A percentile compares a stretch with the other conserved stretches of the same genome.
These are phyloP conservation scores for Tretioscincus oriximinensis DNA, from an alignment of 2,113 vertebrate genomes.

Conservation along the genomic window DNA sequence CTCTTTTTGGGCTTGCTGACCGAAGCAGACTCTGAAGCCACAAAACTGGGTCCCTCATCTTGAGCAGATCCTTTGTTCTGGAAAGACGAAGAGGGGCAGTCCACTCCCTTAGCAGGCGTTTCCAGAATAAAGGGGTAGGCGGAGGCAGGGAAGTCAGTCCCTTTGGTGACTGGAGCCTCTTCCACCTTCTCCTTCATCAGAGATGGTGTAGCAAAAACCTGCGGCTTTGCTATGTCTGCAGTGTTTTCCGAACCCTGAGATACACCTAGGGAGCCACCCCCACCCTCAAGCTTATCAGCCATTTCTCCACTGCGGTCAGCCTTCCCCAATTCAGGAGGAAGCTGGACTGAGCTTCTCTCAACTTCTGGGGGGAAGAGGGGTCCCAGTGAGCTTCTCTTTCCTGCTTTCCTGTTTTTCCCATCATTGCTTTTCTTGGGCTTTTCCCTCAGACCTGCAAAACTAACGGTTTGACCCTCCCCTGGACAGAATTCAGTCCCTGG, in stretches of 20 bases:
- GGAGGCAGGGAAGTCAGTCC: not conserved
- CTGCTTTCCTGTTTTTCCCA: constrained; percentile 56
- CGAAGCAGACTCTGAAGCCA: fast-evolving
- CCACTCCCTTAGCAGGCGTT: not conserved
- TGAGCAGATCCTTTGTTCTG: fast-evolving
- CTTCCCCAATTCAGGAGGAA: not conserved
- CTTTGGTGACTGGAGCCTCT: fast-evolving
- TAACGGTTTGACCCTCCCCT: not conserved
- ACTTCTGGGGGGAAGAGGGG: constrained; percentile 3
- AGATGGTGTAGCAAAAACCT: fast-evolving
- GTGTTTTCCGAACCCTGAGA: fast-evolving
- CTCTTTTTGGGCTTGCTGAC: constrained; percentile 67
- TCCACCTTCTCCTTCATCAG: fast-evolving
- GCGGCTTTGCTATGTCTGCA: fast-evolving
- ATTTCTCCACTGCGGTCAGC: fast-evolving
- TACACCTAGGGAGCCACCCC: not conserved
- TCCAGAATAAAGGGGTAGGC: not conserved
- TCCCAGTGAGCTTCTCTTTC: constrained; percentile 37
- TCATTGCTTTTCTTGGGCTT: constrained; percentile 52
- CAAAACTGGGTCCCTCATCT: constrained; percentile 15
- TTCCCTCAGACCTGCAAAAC: constrained; percentile 31
- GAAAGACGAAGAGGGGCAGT: not conserved
- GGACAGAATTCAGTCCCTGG: not conserved
- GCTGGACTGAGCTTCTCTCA: fast-evolving
- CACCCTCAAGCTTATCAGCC: not conserved